Conservation (phyloP, 2,113 vertebrate species). For the Macheiramphus alcinus region DNA sequence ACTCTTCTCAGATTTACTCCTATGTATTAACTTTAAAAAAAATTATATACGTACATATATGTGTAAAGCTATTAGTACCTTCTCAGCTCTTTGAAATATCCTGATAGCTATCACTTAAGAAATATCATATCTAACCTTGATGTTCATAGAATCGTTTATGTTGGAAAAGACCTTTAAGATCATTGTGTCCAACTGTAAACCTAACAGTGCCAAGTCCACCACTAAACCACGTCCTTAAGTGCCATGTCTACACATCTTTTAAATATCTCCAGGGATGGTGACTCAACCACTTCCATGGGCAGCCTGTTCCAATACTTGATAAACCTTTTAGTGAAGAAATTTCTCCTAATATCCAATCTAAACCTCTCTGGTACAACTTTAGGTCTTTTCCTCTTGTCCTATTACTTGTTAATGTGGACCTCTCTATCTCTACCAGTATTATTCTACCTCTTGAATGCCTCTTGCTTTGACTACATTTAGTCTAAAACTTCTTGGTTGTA, state of each 20-base stretch:
- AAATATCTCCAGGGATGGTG: rapidly evolving
- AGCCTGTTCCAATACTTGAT: neutral
- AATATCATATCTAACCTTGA: neutral
- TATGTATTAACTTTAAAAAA: neutral
- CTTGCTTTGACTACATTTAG: neutral
- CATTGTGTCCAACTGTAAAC: neutral
- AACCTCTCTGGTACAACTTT: neutral
- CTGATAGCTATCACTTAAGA: neutral
- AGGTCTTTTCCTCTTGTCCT: neutral
- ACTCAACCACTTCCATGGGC: too few species aligned
- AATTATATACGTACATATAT: rapidly evolving
- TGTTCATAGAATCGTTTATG: neutral
- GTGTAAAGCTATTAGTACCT: neutral
- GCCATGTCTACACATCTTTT: neutral
- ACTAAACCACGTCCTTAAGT: neutral
- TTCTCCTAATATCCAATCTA: neutral
- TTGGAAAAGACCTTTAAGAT: neutral
- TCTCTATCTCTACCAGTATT: neutral
- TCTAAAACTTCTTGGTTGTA: neutral
- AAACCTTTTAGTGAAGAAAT: neutral
- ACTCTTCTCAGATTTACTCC: neutral
- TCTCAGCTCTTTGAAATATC: neutral
- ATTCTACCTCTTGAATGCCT: neutral
- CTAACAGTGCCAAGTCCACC: neutral
- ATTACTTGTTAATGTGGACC: neutral